A percentile compares a stretch with the other conserved stretches of the same genome.
Conservation (phyloP, 35 echinoderm and acorn worm species). For the Apostichopus japonicus region DNA sequence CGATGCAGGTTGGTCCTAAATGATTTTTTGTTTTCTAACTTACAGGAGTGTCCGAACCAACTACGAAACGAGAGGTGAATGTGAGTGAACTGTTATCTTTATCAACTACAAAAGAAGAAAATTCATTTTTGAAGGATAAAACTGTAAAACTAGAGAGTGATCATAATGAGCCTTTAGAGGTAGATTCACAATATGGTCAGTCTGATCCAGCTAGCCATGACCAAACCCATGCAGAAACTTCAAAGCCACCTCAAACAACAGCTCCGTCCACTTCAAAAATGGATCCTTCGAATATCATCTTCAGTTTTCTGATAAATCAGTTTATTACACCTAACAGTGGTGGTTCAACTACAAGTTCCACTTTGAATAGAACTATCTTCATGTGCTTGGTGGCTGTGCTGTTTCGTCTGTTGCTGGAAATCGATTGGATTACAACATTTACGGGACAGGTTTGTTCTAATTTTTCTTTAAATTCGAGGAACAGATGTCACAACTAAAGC, state of each 20-base stretch:
- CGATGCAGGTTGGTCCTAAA: no score
- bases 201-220: background rate
- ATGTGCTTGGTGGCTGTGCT: background rate
- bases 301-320: background rate
- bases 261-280: background rate
- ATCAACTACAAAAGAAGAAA: background rate
- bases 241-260: background rate
- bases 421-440: constrained; percentile 14
- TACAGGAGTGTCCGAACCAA: background rate
- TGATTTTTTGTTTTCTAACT: background rate
- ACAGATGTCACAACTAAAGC: no score
- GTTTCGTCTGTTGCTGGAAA: constrained; percentile 10
- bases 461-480: background rate
- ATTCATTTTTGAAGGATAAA: background rate
- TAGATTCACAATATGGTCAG: background rate
- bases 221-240: background rate
- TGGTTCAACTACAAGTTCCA: background rate
- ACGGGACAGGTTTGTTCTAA: constrained; percentile 22
- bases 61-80: background rate
- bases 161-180: background rate
- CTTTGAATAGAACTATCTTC: background rate
- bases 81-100: background rate
- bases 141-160: background rate
- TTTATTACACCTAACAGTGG: background rate
- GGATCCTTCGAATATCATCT: background rate